Conservation (phyloP, 2,797 vertebrate species). For the Sitta carolinensis region DNA sequence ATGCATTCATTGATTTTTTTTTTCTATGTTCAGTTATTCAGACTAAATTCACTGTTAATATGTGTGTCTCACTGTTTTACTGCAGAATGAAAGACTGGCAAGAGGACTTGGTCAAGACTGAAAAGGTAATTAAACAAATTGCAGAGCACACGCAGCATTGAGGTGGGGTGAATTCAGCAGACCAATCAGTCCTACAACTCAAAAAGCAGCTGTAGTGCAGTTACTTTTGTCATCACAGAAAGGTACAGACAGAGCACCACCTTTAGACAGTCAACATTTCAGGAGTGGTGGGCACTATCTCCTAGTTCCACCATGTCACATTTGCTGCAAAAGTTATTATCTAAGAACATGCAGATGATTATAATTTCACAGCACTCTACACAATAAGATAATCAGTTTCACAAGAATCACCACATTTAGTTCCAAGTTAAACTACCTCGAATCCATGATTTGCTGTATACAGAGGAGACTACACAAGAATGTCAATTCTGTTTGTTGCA, state of each 20-base stretch:
- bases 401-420: background rate
- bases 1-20: fast-evolving
- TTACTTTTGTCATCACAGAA: background rate
- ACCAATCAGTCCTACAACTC: background rate
- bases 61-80: background rate
- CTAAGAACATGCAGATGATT: background rate
- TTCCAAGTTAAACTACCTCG: background rate
- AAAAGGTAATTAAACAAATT: background rate
- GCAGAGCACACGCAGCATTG: background rate
- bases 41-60: background rate
- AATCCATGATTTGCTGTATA: background rate
- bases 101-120: background rate
- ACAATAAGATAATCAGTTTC: background rate
- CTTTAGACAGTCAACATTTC: background rate
- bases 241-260: background rate
- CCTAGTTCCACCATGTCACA: background rate
- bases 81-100: background rate
- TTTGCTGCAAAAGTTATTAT: background rate
- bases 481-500: background rate
- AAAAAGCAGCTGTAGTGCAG: background rate
- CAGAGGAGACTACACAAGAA: background rate
- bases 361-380: background rate
- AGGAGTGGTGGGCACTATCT: background rate
- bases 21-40: background rate
- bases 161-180: background rate